Evolutionary conservation across 2,797 vertebrate species (phyloP), one percentile per base, ranked within the genome.

Genomic region (Sciurus vulgaris): DNA sequence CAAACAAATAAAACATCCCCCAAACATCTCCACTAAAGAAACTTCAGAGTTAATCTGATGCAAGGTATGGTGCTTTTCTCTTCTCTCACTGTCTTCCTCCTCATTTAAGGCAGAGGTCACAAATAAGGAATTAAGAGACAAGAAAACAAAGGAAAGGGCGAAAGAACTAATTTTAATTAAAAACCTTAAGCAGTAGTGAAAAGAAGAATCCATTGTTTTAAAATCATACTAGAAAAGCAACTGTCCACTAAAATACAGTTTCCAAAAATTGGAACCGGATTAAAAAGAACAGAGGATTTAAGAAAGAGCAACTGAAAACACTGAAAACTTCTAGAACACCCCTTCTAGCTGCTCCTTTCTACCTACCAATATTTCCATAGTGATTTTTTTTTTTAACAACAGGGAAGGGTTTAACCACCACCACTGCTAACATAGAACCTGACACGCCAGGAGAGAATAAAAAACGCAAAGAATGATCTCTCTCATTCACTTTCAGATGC

Each of bases 401-500:
- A 73, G 18, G n/a, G 51, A 94, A 72, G 85, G 2, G 49, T 77
- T 35, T 24, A 59, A 33, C 56, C 10, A n/a, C 33, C 47, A 51
- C 79, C 12, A 59, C 30, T 0, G 2, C 44, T 65, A 65, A n/a
- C 65, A 74, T 11, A n/a, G 41, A 54, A 79, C 65, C 26, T 35
- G 65, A 94, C 79, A 63, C 83, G 70, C 59, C 69, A n/a, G 38
- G n/a, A 88, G 54, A 89, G 38, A 18, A 69, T 61, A 90, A 56
- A 13, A 81, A 91, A 81, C 51, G 70, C 49, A 61, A 26, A 94
- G 93, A 95, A 87, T 88, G 87, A 28, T 65, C 56, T 88, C 89
- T 94, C 77, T 95, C 86, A 47, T 56, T 95, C 78, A 74, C 51
- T 91, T 96, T 95, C 95, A 73, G 59, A 47, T 74, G 92, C 96